Conservation (phyloP, 2,888 invertebrate species). For the Carpatolechia fugitivella region DNA sequence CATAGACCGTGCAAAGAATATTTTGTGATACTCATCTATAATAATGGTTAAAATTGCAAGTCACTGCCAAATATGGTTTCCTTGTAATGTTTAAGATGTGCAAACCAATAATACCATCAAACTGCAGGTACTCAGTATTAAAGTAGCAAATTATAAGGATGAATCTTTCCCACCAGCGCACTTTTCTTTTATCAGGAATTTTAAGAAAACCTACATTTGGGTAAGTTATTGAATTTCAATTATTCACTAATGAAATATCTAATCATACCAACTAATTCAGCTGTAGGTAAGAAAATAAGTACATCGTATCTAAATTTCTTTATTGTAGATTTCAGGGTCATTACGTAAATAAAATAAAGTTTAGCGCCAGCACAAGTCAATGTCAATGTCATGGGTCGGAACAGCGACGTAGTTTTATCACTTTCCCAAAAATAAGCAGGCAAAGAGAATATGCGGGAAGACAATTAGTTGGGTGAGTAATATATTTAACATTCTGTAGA, state of each 20-base stretch:
- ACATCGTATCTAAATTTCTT: slow-evolving; percentile 12
- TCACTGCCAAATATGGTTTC: no score
- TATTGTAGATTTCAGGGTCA: slow-evolving; percentile 74
- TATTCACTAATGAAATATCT: not conserved
- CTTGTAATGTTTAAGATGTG: not conserved
- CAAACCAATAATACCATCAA: not conserved
- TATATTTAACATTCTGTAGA: not conserved
- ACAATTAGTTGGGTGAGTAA: slow-evolving; percentile 86
- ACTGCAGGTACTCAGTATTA: not conserved
- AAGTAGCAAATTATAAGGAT: not conserved
- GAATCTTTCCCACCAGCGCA: slow-evolving; percentile 1
- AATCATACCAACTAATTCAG: not conserved
- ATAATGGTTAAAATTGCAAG: no score
- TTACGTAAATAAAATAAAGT: slow-evolving; percentile 63
- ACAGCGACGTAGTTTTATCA: slow-evolving; percentile 58
- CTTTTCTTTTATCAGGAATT: not conserved
- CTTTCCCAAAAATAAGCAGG: slow-evolving; percentile 57
- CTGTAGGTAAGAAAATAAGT: not conserved
- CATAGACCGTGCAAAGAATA: no score
- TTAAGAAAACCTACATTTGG: not conserved
- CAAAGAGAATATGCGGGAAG: slow-evolving; percentile 85
- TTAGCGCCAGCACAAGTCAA: slow-evolving; percentile 29
- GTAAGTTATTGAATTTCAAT: not conserved
- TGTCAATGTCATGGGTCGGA: slow-evolving; percentile 54
- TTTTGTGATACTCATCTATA: no score